These are phyloP conservation scores for Knipowitschia caucasica DNA, from an alignment of 2,797 vertebrate species.

Conservation along the genomic window DNA sequence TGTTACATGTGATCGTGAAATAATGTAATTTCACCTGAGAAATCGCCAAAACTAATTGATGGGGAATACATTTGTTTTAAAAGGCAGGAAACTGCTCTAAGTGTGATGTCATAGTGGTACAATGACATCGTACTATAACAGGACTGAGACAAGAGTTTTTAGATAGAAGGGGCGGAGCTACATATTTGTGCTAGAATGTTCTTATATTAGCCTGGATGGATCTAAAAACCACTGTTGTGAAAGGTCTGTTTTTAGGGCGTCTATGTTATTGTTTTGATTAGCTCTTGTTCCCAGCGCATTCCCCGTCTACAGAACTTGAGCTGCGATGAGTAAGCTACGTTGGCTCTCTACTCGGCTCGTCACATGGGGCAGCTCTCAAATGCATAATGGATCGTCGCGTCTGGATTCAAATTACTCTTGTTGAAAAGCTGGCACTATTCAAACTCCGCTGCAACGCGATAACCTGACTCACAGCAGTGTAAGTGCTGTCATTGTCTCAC, in stretches of 20 bases:
- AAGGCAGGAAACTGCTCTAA: too few species aligned
- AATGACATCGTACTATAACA: too few species aligned
- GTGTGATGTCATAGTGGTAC: too few species aligned
- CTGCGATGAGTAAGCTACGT: background rate
- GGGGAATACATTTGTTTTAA: too few species aligned
- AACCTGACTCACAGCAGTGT: background rate
- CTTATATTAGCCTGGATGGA: too few species aligned
- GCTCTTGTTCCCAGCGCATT: background rate
- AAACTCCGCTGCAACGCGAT: background rate
- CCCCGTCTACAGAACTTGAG: background rate
- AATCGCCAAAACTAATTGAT: too few species aligned
- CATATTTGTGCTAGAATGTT: too few species aligned
- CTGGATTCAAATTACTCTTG: background rate
- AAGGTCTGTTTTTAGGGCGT: background rate
- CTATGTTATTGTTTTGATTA: background rate
- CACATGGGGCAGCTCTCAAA: background rate
- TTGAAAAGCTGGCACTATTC: background rate
- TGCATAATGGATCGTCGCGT: background rate
- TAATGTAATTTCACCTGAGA: too few species aligned
- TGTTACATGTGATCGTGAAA: too few species aligned
- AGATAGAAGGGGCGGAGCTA: too few species aligned
- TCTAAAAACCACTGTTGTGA: too few species aligned
- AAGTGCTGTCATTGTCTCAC: background rate
- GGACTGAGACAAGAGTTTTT: too few species aligned
- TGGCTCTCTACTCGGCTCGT: background rate